Base-by-base conservation (phyloP, 1,140 invertebrate genomes). In the Apolygus lucorum region DNA sequence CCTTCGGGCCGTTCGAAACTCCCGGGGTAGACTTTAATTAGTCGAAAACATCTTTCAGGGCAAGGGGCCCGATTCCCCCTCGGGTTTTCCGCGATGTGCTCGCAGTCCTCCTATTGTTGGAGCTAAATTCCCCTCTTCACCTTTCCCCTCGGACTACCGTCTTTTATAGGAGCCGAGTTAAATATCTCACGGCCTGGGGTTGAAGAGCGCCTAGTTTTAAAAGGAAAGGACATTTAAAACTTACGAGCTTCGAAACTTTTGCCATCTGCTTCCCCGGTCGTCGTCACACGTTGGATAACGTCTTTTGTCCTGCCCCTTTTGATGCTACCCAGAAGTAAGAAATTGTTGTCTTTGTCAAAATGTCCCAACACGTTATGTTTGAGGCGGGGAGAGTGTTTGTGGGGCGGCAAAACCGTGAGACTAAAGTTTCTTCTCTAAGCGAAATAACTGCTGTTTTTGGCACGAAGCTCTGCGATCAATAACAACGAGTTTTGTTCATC, bases 201-300 rank as follows among this genome's bases (percentile, higher is more conserved):
- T 49, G 34, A 49, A 17, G 17, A 49, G 34, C 34, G 8, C 34
- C 34, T 8, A 49, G 34, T 49, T 49, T 49, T 49, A 49, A 49
- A 49, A 49, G 34, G 34, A 49, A 49, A 49, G 34, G 34, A 49
- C 34, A 49, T 49, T 49, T 49, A 49, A 49, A 49, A 49, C 34
- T 49, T 49, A 17, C 34, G 17, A 17, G 34, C 8, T n/a, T n/a
- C n/a, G 8, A 49, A 49, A 49, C 34, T 49, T 49, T 49, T 49
- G 34, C 34, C 34, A 49, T 49, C 34, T 49, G 34, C 34, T 17
- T 11, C 34, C 34, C 8, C 34, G 34, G 8, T 49, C 34, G 8
- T 49, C 34, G 8, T 49, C 17, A 49, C n/a, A 49, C 34, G 34
- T 49, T 17, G 34, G 34, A 49, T 49, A 17, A n/a, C n/a, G 34